phyloP scores from a whole-genome alignment of 2,113 vertebrate genomes.

The Neodontobutis hainanensis region DNA sequence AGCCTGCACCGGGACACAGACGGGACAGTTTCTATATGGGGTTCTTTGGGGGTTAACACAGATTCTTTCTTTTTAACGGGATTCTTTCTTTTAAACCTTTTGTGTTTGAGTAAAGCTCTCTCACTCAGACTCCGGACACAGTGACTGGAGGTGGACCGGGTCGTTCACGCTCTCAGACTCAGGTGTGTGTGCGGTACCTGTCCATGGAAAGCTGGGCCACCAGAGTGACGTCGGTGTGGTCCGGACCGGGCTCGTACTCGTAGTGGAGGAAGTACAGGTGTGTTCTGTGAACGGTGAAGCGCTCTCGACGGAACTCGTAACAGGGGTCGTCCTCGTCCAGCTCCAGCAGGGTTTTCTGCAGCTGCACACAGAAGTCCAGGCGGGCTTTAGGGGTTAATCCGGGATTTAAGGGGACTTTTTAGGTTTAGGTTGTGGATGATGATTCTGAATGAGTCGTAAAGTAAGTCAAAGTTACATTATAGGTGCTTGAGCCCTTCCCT shows the following conservation, averaged over 20 bases:
- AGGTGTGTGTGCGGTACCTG: constrained; percentile 77
- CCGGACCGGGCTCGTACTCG: constrained; percentile 84
- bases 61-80: too few species aligned
- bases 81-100: too few species aligned
- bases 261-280: constrained; percentile 98
- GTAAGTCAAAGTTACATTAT: too few species aligned
- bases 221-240: constrained; percentile 90
- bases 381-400: neutral
- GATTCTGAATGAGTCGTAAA: too few species aligned
- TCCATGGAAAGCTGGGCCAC: constrained; percentile 99
- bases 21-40: neutral
- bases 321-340: constrained; percentile 96
- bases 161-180: too few species aligned
- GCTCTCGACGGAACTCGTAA: constrained; percentile 95
- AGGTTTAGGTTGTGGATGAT: too few species aligned
- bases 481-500: too few species aligned
- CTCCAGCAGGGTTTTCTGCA: constrained; percentile 95
- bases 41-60: too few species aligned
- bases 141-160: too few species aligned
- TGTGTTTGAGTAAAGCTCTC: too few species aligned
- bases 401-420: too few species aligned
- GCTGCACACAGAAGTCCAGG: constrained; percentile 74
- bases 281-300: constrained; percentile 95
- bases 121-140: too few species aligned
- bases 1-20: constrained; percentile 78